Evolutionary conservation across 2,113 vertebrate genomes (phyloP).

Genomic region (Thinocorus orbignyianus): DNA sequence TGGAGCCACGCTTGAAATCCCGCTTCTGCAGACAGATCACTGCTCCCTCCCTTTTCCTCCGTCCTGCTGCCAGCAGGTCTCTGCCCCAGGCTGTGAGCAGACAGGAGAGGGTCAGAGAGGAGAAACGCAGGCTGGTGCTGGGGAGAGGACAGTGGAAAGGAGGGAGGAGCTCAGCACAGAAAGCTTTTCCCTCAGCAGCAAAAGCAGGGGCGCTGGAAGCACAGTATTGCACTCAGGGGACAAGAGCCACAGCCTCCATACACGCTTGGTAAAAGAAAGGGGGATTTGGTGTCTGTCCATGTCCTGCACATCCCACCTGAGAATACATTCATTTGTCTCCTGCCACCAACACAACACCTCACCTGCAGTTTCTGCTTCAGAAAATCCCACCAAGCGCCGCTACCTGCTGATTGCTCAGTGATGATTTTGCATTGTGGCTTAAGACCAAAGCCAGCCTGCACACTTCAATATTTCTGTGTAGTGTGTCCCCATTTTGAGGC

Average conservation of each 20-base stretch:
- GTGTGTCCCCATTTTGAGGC: fast-evolving
- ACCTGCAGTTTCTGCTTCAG: background rate
- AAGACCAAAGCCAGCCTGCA: background rate
- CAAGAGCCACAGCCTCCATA: background rate
- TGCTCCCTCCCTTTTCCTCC: background rate
- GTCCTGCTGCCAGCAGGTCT: background rate
- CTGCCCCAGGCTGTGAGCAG: background rate
- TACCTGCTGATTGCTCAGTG: background rate
- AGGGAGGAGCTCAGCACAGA: background rate
- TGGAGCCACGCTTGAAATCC: background rate
- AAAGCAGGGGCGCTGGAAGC: background rate
- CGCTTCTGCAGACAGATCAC: background rate
- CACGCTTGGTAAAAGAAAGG: fast-evolving
- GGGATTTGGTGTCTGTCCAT: fast-evolving
- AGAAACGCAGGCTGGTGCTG: background rate
- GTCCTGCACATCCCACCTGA: background rate
- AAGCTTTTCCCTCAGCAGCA: background rate
- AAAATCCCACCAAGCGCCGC: background rate
- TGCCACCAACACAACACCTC: background rate
- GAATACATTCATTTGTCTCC: background rate
- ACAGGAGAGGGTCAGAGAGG: background rate
- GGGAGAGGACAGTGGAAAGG: background rate
- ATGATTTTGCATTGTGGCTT: background rate
- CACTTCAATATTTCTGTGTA: background rate
- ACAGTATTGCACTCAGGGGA: background rate